These are phyloP conservation scores for Cebidichthys violaceus DNA, from an alignment of 2,113 vertebrate genomes.

Conservation along the genomic window DNA sequence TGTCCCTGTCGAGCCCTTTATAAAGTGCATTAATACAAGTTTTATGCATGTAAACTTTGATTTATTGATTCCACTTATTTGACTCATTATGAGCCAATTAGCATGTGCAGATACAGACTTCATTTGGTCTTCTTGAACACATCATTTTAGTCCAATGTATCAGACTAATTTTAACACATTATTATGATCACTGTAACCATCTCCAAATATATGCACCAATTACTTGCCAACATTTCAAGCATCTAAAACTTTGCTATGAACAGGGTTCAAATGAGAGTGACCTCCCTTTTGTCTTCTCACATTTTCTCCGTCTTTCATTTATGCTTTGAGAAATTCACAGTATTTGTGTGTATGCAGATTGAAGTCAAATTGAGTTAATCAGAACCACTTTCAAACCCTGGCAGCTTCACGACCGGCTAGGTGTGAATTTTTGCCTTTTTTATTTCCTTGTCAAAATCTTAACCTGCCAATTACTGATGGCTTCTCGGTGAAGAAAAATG, in stretches of 20 bases:
- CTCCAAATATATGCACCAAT: constrained; percentile 32
- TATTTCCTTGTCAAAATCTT: constrained; percentile 54
- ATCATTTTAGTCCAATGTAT: background rate
- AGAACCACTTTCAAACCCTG: constrained; percentile 35
- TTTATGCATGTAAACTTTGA: background rate
- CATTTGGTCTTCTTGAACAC: background rate
- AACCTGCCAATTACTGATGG: constrained; percentile 55
- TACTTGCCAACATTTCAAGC: constrained; percentile 14
- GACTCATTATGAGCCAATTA: background rate
- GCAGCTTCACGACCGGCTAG: background rate
- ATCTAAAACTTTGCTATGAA: constrained; percentile 8
- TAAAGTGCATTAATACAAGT: background rate
- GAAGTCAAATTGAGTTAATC: constrained; percentile 42
- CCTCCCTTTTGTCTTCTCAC: background rate
- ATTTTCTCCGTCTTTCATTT: background rate
- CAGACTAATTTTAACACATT: background rate
- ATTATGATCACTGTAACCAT: background rate
- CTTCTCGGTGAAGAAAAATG: constrained; percentile 22
- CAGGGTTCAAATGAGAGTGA: constrained; percentile 21
- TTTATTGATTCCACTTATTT: no score
- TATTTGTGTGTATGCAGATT: background rate
- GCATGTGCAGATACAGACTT: background rate
- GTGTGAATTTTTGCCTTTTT: constrained; percentile 33
- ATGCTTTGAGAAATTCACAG: background rate
- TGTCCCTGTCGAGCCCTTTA: no score